Evolutionary conservation across 1,140 invertebrate species (phyloP), one percentile per base, ranked within the genome.

Genomic region (Hydropsyche tenuis): DNA sequence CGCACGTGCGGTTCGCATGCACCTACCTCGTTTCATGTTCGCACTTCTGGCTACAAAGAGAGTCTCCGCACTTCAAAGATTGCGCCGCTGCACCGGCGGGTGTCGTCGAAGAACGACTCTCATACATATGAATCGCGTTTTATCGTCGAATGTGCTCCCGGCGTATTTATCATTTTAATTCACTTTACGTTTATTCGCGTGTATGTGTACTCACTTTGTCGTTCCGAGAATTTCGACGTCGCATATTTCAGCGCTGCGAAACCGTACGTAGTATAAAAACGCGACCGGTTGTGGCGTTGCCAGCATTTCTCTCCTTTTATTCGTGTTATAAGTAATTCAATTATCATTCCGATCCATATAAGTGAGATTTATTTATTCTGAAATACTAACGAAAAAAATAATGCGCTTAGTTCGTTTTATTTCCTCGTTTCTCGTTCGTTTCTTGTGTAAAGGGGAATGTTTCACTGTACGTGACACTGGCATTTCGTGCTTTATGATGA

Each of bases 311-410:
- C 16, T 43, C 63, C 30, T 65, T 65, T 65, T 65, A 65, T 65
- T 65, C 42, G 16, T 65, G 63, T 65, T 12, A 16, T 45, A 43
- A 63, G 16, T 63, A 63, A 65, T 65, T 65, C 42, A 65, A 65
- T 65, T 65, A 65, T 43, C 63, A 43, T 65, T 65, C 63, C 63
- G 14, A 65, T 65, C 63, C 63, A 65, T 65, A 65, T 65, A 65
- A 43, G 53, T 23, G 53, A 60, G 42, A 65, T 65, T 65, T 65
- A 65, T 65, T 42, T 45, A 43, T 65, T 18, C 20, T 7, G 30
- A 11, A 43, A 23, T 14, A 14, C 46, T 3, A 43, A 63, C 6
- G 1, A 63, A 65, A 65, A 65, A 65, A 22, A 37, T 65, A 16
- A 23, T 25, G 16, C 63, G 25, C 6, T n/a, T 16, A 5, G 12